Base-by-base conservation (phyloP, 2,113 vertebrate genomes). In the Artemisiospiza belli region DNA sequence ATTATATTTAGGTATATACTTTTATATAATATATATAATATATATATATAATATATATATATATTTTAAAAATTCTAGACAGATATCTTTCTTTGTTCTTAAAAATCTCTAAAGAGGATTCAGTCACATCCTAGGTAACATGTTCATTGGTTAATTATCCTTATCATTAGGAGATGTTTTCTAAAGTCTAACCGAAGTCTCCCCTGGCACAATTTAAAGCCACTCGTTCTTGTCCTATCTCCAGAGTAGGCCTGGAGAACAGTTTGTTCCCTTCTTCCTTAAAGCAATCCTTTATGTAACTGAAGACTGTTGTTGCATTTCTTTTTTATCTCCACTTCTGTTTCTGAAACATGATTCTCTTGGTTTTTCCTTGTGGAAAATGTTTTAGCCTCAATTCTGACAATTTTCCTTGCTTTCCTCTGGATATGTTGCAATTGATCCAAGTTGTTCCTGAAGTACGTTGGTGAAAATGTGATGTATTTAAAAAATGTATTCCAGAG, bases 61-160 rank as follows among this genome's bases (percentile, higher is more conserved):
- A 17, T 35, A 77, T 63, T 83, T 59, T 12, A 90, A 77, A 81
- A 8, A 83, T 69, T 77, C 51, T 43, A 35, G 46, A 44, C 44
- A 80, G 43, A 6, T 62, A 92, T 31, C 35, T 85, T 77, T 81
- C 37, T 86, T 64, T 76, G 69, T 79, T 52, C 41, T 92, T 88
- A 90, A 83, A 93, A 93, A 70, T 46, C 59, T 78, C 61, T 55
- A 41, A 66, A 67, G 94, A 88, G 41, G 83, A 93, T 85, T 85
- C 59, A 39, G 37, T 39, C 37, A 62, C 76, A 86, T 90, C 41
- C 52, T 72, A 70, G 52, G 51, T 81, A 92, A 95, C 78, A 90
- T 39, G 94, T 83, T 90, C 15, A 81, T 67, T 83, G 43, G 72
- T 92, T 92, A 83, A 95, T 92, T 93, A 93, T 58, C 49, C 85